Conservation (phyloP, 2,113 vertebrate genomes). For the Promerops cafer region DNA sequence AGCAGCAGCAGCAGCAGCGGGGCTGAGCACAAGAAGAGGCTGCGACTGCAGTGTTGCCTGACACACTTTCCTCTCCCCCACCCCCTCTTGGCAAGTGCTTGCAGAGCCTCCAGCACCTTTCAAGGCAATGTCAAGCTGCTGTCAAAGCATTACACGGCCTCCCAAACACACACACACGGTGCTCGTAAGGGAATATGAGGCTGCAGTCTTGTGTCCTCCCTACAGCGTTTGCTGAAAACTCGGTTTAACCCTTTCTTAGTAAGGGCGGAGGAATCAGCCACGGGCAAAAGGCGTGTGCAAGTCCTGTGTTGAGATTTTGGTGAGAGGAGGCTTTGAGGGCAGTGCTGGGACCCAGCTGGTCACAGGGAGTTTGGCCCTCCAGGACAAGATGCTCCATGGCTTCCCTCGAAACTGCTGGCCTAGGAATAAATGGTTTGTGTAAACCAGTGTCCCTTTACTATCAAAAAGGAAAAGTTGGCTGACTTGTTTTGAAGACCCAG, state of each 20-base stretch:
- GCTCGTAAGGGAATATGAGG: background rate
- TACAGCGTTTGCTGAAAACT: background rate
- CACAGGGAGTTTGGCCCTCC: background rate
- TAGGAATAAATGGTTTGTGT: background rate
- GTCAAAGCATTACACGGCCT: constrained; percentile 20
- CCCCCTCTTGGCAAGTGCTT: constrained; percentile 55
- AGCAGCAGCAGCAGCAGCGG: background rate
- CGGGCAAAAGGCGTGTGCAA: rapidly evolving
- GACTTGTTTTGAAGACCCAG: background rate
- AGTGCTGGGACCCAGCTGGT: background rate
- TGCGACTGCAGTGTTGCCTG: constrained; percentile 49
- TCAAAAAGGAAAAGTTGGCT: background rate
- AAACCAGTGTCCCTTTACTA: background rate
- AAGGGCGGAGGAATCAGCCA: background rate
- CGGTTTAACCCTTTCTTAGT: background rate
- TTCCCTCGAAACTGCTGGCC: background rate
- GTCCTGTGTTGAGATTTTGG: background rate
- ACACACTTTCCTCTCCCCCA: constrained; percentile 44
- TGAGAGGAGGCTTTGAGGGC: background rate
- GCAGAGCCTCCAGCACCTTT: constrained; percentile 63
- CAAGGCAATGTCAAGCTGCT: constrained; percentile 67
- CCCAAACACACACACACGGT: background rate
- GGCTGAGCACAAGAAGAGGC: background rate
- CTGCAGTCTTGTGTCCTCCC: constrained; percentile 16
- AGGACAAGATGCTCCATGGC: background rate